phyloP scores from a whole-genome alignment of 1,140 invertebrate species.

The Anastatus disparis region DNA sequence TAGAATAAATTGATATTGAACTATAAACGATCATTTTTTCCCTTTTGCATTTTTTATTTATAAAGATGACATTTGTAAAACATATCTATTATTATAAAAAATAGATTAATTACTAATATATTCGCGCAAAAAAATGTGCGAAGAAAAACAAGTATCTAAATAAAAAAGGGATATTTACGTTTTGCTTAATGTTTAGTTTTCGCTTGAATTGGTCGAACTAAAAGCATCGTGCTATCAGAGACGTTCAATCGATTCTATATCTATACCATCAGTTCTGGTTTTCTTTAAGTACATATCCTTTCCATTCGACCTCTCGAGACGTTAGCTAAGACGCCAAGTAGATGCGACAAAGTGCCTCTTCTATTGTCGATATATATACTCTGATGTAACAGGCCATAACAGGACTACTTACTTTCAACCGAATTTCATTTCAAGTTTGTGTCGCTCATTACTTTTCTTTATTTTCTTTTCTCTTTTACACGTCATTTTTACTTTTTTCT shows the following conservation, averaged over 20 bases:
- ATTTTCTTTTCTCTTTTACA: not conserved
- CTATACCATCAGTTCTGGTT: conserved; percentile 37
- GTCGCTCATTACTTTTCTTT: not conserved
- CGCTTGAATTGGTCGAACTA: not conserved
- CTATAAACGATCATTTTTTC: too few relatives aligned
- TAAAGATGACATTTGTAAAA: too few relatives aligned
- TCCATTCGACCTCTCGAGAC: conserved; percentile 22
- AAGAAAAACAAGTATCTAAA: conserved; percentile 12
- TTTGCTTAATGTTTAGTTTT: conserved; percentile 32
- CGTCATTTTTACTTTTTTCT: not conserved
- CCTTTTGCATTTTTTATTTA: too few relatives aligned
- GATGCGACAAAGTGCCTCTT: conserved; percentile 36
- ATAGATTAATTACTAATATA: too few relatives aligned
- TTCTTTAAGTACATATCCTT: conserved; percentile 38
- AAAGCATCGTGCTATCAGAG: conserved; percentile 22
- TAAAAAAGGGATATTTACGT: too few relatives aligned
- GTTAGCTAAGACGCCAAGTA: conserved; percentile 7
- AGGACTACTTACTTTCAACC: conserved; percentile 35
- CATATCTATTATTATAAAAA: too few relatives aligned
- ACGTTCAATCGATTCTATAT: conserved; percentile 35
- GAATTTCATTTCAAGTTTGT: conserved; percentile 30
- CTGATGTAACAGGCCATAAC: conserved; percentile 33
- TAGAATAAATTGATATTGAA: too few relatives aligned
- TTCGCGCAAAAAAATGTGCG: too few relatives aligned
- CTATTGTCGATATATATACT: conserved; percentile 19